A percentile compares a stretch with the other conserved stretches of the same genome.
Evolutionary conservation across 1,140 invertebrate genomes (phyloP).

Genomic region (Kradibia gibbosae): DNA sequence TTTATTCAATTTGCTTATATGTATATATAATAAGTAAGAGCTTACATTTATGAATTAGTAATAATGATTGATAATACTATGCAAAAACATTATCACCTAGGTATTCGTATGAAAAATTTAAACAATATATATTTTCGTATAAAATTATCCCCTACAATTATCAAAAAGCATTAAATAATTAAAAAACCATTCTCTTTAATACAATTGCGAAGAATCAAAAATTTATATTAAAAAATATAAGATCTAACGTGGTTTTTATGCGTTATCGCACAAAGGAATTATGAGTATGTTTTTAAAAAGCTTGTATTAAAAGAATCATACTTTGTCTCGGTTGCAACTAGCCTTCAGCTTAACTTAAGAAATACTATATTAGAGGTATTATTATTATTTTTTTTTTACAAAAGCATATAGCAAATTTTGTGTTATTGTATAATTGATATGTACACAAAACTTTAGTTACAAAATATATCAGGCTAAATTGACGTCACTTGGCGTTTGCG

Average conservation of each 20-base stretch:
- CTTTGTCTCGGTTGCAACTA: neutral
- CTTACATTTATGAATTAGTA: neutral
- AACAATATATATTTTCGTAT: neutral
- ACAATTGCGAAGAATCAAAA: neutral
- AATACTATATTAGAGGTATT: constrained; percentile 9
- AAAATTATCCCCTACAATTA: neutral
- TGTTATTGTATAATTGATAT: neutral
- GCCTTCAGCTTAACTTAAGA: neutral
- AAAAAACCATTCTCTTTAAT: neutral
- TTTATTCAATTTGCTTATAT: neutral
- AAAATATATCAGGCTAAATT: constrained; percentile 33
- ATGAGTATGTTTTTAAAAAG: neutral
- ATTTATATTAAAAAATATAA: constrained; percentile 22
- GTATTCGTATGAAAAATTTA: neutral
- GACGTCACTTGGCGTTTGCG: constrained; percentile 15
- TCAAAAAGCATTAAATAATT: neutral
- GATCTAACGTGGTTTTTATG: neutral
- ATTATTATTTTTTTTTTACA: too few species aligned
- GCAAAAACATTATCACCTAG: neutral
- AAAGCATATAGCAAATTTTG: neutral
- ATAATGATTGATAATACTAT: neutral
- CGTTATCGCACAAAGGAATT: neutral
- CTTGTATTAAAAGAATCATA: neutral
- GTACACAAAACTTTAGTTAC: neutral
- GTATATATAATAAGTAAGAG: neutral